Base-by-base conservation (phyloP, 2,113 vertebrate genomes). In the Oryzias melastigma region DNA sequence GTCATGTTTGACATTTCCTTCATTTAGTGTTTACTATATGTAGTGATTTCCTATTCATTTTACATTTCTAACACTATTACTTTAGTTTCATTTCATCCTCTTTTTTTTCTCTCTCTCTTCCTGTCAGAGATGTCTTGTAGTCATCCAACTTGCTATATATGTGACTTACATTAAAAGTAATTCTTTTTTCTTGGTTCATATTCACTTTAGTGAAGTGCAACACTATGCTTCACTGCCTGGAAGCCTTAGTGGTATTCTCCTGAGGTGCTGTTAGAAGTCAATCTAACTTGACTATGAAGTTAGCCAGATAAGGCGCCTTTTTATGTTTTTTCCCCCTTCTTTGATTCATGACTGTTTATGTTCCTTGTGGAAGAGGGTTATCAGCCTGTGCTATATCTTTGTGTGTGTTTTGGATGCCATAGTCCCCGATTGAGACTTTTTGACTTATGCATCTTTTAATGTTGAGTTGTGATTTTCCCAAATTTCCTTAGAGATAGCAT, bases 341-440 rank as follows among this genome's bases (percentile, higher is more conserved):
- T 69, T 89, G 88, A 90, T 90, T 91, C 88, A 91, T 90, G 82
- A 78, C 79, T 86, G 81, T 86, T 88, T 91, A 84, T 83, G 73
- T 89, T 90, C 87, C 68, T 71, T 44, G 52, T 72, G 82, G 83
- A 87, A 80, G 58, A 60, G 69, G 59, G 84, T 87, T 86, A 89
- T 91, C 73, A 82, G 87, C 87, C 85, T 88, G 77, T 86, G 87
- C 88, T 27, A 80, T 53, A 68, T 78, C 83, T 87, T 19, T 83
- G 84, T 89, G 85, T 88, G 81, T 86, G 71, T 77, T 56, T 75
- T 29, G 56, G 51, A 72, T 56, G 59, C 72, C 68, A 67, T 75
- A 47, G 63, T 48, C 17, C 58, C 70, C 50, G 24, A 56, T 63
- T n/a, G 14, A 69, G 51, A 58, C 19, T 68, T 50, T 24, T 40